A percentile compares a stretch with the other conserved stretches of the same genome.
These are phyloP conservation scores for Cyanistes caeruleus DNA, from an alignment of 2,113 vertebrate species.

Conservation along the genomic window DNA sequence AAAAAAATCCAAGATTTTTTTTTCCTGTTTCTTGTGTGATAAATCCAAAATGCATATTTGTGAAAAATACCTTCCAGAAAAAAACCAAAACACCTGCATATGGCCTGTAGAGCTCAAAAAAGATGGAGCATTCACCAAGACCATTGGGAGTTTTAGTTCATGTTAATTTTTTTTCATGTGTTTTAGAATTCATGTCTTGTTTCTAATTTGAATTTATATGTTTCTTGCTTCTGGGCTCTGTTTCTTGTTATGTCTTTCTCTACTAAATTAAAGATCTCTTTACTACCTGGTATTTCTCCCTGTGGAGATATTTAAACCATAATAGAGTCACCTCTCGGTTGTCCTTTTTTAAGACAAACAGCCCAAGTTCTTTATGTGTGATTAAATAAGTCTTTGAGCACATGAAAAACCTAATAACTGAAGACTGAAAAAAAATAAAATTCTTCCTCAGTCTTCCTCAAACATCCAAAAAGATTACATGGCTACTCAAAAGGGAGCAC, in stretches of 20 bases:
- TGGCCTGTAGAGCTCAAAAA: neutral
- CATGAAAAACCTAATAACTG: neutral
- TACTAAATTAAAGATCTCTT: conserved; percentile 36
- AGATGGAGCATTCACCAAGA: neutral
- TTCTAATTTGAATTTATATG: conserved; percentile 37
- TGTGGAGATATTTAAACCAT: conserved; percentile 11
- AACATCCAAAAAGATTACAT: neutral
- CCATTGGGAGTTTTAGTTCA: neutral
- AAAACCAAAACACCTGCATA: neutral
- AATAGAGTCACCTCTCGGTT: conserved; percentile 36
- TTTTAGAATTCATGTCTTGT: neutral
- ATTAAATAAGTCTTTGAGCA: conserved; percentile 37
- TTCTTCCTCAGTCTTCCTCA: neutral
- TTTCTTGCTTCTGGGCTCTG: conserved; percentile 12
- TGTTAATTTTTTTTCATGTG: neutral
- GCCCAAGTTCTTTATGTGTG: neutral
- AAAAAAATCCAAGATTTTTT: neutral
- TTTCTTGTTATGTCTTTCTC: conserved; percentile 24
- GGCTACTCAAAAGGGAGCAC: neutral
- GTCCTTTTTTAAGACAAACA: conserved; percentile 33
- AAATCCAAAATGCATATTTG: neutral
- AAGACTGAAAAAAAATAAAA: neutral
- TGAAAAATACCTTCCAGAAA: neutral
- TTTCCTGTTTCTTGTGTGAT: neutral
- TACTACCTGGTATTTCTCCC: conserved; percentile 38